Base-by-base conservation (phyloP, 1,140 invertebrate genomes). In the Drosophila ananassae region DNA sequence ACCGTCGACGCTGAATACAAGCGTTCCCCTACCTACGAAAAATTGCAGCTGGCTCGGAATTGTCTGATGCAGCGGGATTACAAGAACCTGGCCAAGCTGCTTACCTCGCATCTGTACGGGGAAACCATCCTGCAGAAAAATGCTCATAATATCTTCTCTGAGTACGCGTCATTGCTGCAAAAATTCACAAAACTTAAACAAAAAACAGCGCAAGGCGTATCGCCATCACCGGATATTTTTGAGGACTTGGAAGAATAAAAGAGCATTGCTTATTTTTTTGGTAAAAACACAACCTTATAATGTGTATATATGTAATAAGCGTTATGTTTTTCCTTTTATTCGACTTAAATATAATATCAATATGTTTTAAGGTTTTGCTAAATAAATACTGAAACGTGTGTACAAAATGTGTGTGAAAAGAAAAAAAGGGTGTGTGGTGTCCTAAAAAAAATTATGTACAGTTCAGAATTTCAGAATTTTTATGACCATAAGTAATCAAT, bases 351-450 rank as follows among this genome's bases (percentile, higher is more conserved):
- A 62, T 83, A 85, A 74, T 81, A 87, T 87, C 73, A 85, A 77
- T 87, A 85, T 75, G 57, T 71, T 77, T 73, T 80, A 69, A 71
- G 52, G 58, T 71, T 87, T 77, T 78, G 63, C 74, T 87, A 85
- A 85, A 87, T 85, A 85, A 85, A 85, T 87, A 85, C 78, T 81
- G 82, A 87, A 85, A 77, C 54, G 77, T 85, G 81, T 84, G 61
- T 84, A 85, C 81, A 84, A 85, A 85, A 85, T 74, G 61, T 87
- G 61, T 87, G 62, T 55, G 21, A 52, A 75, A 76, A 44, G 56
- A 75, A 59, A 55, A 55, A 53, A 69, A 57, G 47, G 39, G 39
- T 68, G 39, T 67, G 57, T 76, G 47, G 61, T 80, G 68, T 59
- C 50, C 64, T 72, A 64, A 61, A 78, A 78, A 69, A 69, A 64